A percentile compares a stretch with the other conserved stretches of the same genome.
These are phyloP conservation scores for Ectropis crepuscularia DNA, from an alignment of 2,888 invertebrate genomes.

Conservation along the genomic window DNA sequence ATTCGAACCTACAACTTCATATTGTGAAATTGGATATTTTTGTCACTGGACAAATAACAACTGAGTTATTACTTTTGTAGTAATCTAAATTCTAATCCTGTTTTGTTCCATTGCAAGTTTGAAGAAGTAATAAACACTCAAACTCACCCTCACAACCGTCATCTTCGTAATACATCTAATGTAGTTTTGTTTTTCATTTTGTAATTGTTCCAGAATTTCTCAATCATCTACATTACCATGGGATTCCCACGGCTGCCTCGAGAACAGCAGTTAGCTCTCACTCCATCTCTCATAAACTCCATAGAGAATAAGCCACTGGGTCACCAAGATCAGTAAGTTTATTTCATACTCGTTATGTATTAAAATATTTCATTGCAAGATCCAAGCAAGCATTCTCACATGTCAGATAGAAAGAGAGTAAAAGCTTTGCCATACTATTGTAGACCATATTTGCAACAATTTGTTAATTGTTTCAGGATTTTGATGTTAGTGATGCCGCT, in stretches of 20 bases:
- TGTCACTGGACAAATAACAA: too few relatives aligned
- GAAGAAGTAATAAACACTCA: too few relatives aligned
- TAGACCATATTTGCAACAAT: not conserved
- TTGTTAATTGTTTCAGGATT: slow-evolving; percentile 79
- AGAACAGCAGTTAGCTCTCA: slow-evolving; percentile 89
- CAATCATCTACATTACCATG: slow-evolving; percentile 96
- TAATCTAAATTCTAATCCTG: too few relatives aligned
- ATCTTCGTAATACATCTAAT: not conserved
- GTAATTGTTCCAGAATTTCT: slow-evolving; percentile 90
- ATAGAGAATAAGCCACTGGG: slow-evolving; percentile 91
- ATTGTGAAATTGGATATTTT: too few relatives aligned
- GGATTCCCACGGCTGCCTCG: slow-evolving; percentile 93
- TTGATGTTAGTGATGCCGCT: slow-evolving; percentile 92
- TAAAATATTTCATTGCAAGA: not conserved
- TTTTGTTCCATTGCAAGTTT: too few relatives aligned
- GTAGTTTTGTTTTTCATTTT: too few relatives aligned
- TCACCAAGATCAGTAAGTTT: slow-evolving; percentile 91
- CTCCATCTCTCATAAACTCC: slow-evolving; percentile 90
- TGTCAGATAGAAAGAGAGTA: too few relatives aligned
- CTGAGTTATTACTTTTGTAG: too few relatives aligned
- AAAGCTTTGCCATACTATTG: too few relatives aligned
- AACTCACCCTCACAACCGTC: not conserved
- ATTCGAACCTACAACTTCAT: too few relatives aligned
- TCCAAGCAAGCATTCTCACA: too few relatives aligned
- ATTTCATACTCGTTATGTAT: slow-evolving; percentile 4